phyloP scores from a whole-genome alignment of 2,797 vertebrate genomes.

The Acipenser transmontanus region DNA sequence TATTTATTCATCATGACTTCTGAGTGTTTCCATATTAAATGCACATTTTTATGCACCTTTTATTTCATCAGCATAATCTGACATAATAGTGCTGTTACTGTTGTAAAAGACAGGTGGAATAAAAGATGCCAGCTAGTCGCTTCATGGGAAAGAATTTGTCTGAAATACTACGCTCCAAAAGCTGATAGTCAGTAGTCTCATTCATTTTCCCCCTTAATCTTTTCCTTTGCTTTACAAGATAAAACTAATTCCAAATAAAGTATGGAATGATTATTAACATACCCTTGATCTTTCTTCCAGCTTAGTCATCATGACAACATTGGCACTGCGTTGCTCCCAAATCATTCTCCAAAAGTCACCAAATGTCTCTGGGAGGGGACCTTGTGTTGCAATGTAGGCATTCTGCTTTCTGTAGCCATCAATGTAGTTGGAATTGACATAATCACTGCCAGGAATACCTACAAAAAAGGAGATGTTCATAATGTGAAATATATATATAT shows the following conservation, averaged over 20 bases:
- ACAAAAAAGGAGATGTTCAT: slow-evolving; percentile 17
- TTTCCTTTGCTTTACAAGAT: background rate
- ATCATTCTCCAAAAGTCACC: slow-evolving; percentile 99
- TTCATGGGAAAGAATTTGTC: background rate
- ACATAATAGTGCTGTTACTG: background rate
- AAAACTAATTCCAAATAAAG: background rate
- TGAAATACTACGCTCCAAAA: background rate
- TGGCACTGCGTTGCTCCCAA: slow-evolving; percentile 95
- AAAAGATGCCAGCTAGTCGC: background rate
- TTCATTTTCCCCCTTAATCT: background rate
- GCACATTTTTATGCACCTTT: background rate
- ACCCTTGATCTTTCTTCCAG: slow-evolving; percentile 95
- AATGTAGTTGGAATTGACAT: slow-evolving; percentile 95
- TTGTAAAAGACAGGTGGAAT: background rate
- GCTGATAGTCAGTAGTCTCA: slow-evolving; percentile 2
- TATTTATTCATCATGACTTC: background rate
- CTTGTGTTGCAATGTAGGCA: slow-evolving; percentile 94
- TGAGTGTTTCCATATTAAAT: background rate
- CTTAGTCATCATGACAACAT: slow-evolving; percentile 98
- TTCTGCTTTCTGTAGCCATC: slow-evolving; percentile 97
- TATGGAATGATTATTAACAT: slow-evolving; percentile 33
- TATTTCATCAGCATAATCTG: background rate
- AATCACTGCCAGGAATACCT: slow-evolving; percentile 97
- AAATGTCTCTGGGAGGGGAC: slow-evolving; percentile 88
- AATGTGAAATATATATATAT: no score